Evolutionary conservation across 2,888 invertebrate species (phyloP).

Genomic region (Timandra comae): DNA sequence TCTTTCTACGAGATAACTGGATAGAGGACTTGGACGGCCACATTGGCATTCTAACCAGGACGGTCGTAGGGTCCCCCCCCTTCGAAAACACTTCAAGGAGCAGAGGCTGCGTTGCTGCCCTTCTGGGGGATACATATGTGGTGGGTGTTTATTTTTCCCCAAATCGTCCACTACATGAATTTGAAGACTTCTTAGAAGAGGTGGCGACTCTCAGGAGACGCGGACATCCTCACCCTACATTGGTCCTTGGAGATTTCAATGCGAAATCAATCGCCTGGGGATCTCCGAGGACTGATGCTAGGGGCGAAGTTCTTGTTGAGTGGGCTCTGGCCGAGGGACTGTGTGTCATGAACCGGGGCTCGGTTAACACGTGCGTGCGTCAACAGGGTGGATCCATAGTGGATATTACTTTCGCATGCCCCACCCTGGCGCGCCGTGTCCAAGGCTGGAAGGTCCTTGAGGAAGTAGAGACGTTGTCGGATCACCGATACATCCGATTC

Average conservation of each 20-base stretch:
- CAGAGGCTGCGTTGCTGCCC: slow-evolving; percentile 7
- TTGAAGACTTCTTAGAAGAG: slow-evolving; percentile 3
- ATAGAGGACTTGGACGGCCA: slow-evolving; percentile 5
- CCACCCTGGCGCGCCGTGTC: background rate
- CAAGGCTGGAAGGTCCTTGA: slow-evolving; percentile 2
- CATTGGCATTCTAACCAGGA: too few species aligned
- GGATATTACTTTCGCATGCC: slow-evolving; percentile 3
- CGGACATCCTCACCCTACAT: slow-evolving; percentile 1
- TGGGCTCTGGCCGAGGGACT: slow-evolving; percentile 13
- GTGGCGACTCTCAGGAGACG: slow-evolving; percentile 7
- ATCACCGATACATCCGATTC: slow-evolving; percentile 5
- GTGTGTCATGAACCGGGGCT: slow-evolving; percentile 9
- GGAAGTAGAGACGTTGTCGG: slow-evolving; percentile 1
- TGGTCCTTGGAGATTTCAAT: slow-evolving; percentile 10
- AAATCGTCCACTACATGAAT: slow-evolving; percentile 3
- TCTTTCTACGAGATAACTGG: slow-evolving; percentile 9
- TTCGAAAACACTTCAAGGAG: slow-evolving; percentile 1
- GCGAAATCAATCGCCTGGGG: slow-evolving; percentile 19
- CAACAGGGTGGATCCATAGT: slow-evolving; percentile 5
- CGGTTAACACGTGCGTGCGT: slow-evolving; percentile 9
- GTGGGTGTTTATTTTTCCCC: slow-evolving; percentile 11
- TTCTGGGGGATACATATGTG: slow-evolving; percentile 2
- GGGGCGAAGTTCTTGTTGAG: slow-evolving; percentile 5
- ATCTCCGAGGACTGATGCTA: background rate
- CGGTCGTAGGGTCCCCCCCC: background rate